Evolutionary conservation across 2,888 invertebrate genomes (phyloP), one percentile per base, ranked within the genome.

Genomic region (Hydroisotoma schaefferi): DNA sequence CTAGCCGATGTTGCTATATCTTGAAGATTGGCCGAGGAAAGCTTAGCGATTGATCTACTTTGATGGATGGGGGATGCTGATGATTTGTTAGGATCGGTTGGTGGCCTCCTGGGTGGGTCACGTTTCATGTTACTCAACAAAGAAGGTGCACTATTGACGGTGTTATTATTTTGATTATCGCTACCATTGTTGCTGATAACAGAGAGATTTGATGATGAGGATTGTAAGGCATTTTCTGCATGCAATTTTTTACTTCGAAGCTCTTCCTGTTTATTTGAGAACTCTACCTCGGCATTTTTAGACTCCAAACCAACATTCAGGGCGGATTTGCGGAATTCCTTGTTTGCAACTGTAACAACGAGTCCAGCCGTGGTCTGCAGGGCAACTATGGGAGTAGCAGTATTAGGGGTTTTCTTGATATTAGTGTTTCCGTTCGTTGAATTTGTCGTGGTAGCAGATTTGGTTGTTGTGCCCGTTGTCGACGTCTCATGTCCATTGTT

Each of bases 271-370:
- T 72, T 74, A 73, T 70, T 74, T 53, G 57, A 66, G 65, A 65
- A 73, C 55, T 73, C 73, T 20, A 56, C 47, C 61, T 64, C 71
- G 28, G 65, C 69, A 51, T 73, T 59, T 72, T 73, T 71, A 53
- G 77, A 78, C 15, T 77, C 77, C 26, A 52, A 76, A 29, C 80
- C 79, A 78, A 87, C 85, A 76, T 87, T 88, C 15, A 87, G 75
- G 0, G 84, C 84, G 0, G 87, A 87, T 75, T 88, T 87, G 33
- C 87, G 79, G 75, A 87, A 87, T 76, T 87, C 87, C 75, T 87
- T 87, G 23, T 83, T 65, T 33, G 68, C 55, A 44, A 62, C 49
- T 44, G 65, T 63, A 18, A 70, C 60, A 29, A 70, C 46, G 26
- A 62, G 51, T 23, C 59, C 63, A 61, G 55, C 57, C 2, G 61